Evolutionary conservation across 2,113 vertebrate genomes (phyloP), one percentile per base, ranked within the genome.

Genomic region (Phainopepla nitens): DNA sequence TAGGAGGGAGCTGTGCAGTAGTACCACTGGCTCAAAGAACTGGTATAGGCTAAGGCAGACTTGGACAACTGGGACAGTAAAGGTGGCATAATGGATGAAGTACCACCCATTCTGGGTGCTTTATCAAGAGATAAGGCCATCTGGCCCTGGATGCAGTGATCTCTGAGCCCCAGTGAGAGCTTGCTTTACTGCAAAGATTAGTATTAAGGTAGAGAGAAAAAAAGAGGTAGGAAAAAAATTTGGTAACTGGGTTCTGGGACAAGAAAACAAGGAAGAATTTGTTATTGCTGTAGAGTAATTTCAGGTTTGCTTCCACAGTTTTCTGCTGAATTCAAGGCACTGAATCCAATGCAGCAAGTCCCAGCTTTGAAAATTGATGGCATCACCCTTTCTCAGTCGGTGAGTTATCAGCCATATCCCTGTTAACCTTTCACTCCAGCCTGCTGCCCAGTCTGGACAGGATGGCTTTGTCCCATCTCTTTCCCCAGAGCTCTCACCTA

Each of bases 291-390:
- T 27, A 75, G 15, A 49, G 7, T 94, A 88, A 95, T 88, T 50
- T 42, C 65, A 45, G 69, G 18, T 54, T 97, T 90, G 58, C 97
- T 88, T 96, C 90, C 93, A 82, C 93, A 99, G 99, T 97, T 98
- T 58, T 98, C 98, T 44, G 64, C 98, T 57, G 97, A 99, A 79
- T 99, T 98, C 97, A 98, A 98, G 97, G 53, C 87, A 49, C n/a
- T 99, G 78, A 99, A 99, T 96, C 99, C 99, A 73, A 99, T 99
- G 99, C 98, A 98, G 90, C 99, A 99, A 98, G 99, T 99, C 33
- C 99, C 99, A 81, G 96, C 97, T 61, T 96, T 99, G 93, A 98
- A 98, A 97, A 99, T 99, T 20, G 99, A 99, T 95, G 99, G 98
- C 41, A 94, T 99, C 95, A 98, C 91, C 60, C 96, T 99, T 31